Conservation (phyloP, 2,797 vertebrate species). For the Myotis myotis region DNA sequence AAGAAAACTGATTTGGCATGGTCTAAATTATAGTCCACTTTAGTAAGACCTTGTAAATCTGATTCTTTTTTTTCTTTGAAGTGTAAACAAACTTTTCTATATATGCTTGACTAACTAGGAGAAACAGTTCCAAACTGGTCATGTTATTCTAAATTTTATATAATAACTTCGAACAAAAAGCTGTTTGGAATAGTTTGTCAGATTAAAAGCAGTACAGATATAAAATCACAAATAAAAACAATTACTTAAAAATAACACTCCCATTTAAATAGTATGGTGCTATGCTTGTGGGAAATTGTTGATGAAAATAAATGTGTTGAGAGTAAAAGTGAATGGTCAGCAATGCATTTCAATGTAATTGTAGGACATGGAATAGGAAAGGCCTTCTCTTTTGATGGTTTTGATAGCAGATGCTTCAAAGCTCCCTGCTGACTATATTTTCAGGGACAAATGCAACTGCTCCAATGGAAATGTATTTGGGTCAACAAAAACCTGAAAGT, state of each 20-base stretch:
- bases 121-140: conserved; percentile 17
- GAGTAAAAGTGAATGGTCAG: background rate
- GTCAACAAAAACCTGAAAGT: conserved; percentile 48
- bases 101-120: conserved; percentile 23
- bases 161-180: conserved; percentile 11
- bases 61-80: background rate
- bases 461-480: conserved; percentile 51
- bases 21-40: background rate
- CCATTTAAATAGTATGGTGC: conserved; percentile 15
- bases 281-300: background rate
- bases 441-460: background rate
- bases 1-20: background rate
- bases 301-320: background rate
- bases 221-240: conserved; percentile 46
- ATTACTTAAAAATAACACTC: conserved; percentile 35
- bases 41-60: background rate
- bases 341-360: conserved; percentile 16
- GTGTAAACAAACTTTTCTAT: background rate
- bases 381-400: conserved; percentile 13
- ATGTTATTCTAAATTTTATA: background rate
- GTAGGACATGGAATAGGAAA: background rate
- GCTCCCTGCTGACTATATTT: conserved; percentile 35
- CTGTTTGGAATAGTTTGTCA: conserved; percentile 13
- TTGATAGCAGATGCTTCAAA: conserved; percentile 48
- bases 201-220: background rate